Evolutionary conservation across 1,140 invertebrate genomes (phyloP).

Genomic region (Armadillidium nasatum): DNA sequence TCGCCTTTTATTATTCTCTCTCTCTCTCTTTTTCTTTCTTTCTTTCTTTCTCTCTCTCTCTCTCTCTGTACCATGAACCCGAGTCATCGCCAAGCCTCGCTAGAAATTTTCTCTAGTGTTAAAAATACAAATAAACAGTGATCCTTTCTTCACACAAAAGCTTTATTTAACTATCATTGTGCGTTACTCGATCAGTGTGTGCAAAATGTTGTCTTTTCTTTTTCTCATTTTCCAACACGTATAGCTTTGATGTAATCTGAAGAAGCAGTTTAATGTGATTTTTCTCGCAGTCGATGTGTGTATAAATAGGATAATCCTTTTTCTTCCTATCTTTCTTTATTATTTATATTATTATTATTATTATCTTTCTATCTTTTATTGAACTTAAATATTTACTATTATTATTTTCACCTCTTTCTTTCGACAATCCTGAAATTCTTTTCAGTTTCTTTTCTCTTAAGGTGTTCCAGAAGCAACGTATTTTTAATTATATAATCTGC

Average conservation of each 20-base stretch:
- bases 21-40: not conserved
- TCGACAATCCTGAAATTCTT: too few relatives aligned
- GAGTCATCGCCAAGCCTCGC: not conserved
- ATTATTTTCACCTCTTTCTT: too few relatives aligned
- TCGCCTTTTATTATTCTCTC: not conserved
- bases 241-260: not conserved
- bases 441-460: too few relatives aligned
- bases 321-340: not conserved
- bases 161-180: not conserved
- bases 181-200: not conserved
- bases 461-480: too few relatives aligned
- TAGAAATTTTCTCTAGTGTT: not conserved
- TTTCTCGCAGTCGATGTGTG: too few relatives aligned
- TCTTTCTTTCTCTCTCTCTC: not conserved
- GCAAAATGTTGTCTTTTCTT: not conserved
- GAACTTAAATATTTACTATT: too few relatives aligned
- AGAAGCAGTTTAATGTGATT: not conserved
- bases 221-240: not conserved
- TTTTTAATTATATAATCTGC: too few relatives aligned
- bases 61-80: not conserved
- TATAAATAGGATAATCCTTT: not conserved
- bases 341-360: constrained; percentile 16
- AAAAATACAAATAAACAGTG: too few relatives aligned
- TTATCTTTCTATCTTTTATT: not conserved
- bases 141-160: not conserved